phyloP scores from a whole-genome alignment of 2,797 vertebrate species.

The Alosa sapidissima region DNA sequence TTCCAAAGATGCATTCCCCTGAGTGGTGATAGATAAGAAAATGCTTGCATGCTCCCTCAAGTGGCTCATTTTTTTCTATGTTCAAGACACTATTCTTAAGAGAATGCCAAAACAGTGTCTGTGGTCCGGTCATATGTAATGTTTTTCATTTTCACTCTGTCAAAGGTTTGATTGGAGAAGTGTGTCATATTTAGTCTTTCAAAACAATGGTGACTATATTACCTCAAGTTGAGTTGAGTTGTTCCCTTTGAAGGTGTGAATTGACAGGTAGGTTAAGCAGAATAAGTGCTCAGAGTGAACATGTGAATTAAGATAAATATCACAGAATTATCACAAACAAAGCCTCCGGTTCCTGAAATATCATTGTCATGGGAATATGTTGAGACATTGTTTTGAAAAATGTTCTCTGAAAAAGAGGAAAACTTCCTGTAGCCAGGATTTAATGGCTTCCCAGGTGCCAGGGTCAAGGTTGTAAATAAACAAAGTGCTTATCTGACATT shows the following conservation, averaged over 20 bases:
- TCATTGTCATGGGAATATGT: background rate
- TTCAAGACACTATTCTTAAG: background rate
- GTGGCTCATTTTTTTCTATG: background rate
- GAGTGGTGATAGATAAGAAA: background rate
- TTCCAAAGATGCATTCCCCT: constrained; percentile 8
- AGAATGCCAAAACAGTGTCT: background rate
- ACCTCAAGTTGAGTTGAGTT: background rate
- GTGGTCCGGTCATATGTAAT: background rate
- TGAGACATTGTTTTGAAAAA: background rate
- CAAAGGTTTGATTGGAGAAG: background rate
- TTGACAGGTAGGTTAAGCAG: background rate
- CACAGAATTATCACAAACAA: background rate
- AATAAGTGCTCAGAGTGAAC: background rate
- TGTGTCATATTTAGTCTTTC: background rate
- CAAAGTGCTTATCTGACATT: background rate
- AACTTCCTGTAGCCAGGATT: background rate
- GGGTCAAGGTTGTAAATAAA: background rate
- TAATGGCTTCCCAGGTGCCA: background rate
- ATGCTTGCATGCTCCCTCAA: background rate
- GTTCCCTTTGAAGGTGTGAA: background rate
- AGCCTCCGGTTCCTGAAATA: background rate
- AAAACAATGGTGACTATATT: background rate
- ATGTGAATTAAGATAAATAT: constrained; percentile 1
- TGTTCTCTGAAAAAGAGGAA: background rate
- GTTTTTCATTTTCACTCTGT: background rate